A percentile compares a stretch with the other conserved stretches of the same genome.
phyloP scores from a whole-genome alignment of 2,113 vertebrate species.

The Blennius ocellaris region DNA sequence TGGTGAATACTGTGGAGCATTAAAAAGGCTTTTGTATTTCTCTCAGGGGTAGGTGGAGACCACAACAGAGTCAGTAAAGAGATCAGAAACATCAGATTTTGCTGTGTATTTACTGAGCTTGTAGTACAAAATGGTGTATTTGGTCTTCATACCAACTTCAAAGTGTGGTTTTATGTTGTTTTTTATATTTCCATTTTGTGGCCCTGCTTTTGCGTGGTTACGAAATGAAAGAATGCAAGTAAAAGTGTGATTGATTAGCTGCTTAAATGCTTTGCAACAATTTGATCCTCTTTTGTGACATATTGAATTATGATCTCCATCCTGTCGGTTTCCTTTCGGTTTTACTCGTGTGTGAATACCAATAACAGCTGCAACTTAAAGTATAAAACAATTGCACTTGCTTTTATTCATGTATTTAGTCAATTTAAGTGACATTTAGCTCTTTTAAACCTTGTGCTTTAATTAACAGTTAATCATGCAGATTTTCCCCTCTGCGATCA shows the following conservation, averaged over 20 bases:
- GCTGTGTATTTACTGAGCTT: neutral
- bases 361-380: neutral
- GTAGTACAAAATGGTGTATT: neutral
- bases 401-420: neutral
- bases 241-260: neutral
- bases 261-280: neutral
- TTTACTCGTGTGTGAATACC: neutral
- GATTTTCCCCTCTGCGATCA: neutral
- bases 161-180: neutral
- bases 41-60: neutral
- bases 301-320: neutral
- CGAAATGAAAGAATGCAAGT: neutral
- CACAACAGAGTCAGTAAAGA: too few species aligned
- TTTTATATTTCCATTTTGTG: neutral
- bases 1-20: neutral
- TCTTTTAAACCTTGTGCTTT: conserved; percentile 2
- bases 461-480: conserved; percentile 6
- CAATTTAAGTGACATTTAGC: neutral
- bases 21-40: neutral
- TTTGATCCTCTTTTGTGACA: neutral
- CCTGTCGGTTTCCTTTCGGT: neutral
- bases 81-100: neutral
- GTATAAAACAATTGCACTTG: neutral
- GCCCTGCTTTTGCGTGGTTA: neutral
- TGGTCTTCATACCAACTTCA: neutral